phyloP scores from a whole-genome alignment of 2,888 invertebrate species.

The Trachelus troglodyta region DNA sequence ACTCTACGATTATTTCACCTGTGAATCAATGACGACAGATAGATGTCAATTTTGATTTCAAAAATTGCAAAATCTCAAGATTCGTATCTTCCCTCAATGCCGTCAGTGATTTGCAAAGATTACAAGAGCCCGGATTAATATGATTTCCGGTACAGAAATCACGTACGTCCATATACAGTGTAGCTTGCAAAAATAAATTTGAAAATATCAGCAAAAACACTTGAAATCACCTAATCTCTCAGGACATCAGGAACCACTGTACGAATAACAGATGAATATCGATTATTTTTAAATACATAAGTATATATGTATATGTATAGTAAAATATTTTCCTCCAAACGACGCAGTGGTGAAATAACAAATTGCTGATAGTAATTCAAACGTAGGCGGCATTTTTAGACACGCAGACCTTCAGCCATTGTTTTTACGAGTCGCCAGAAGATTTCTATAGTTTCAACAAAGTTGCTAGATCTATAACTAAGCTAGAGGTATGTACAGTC shows the following conservation, averaged over 20 bases:
- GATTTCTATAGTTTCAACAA: neutral
- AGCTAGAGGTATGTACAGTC: neutral
- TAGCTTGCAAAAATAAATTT: too few relatives aligned
- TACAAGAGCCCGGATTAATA: neutral
- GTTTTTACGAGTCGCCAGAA: neutral
- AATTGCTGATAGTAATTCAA: neutral
- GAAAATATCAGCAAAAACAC: too few relatives aligned
- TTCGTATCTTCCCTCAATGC: neutral
- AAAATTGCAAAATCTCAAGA: neutral
- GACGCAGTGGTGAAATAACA: neutral
- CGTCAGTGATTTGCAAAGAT: neutral
- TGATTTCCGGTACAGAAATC: neutral
- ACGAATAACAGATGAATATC: too few relatives aligned
- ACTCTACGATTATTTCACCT: neutral
- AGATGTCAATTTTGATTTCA: neutral
- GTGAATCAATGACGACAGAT: neutral
- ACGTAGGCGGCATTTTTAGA: neutral
- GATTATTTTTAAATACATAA: too few relatives aligned
- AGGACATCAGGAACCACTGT: too few relatives aligned
- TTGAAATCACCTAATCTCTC: too few relatives aligned
- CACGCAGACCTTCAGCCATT: neutral
- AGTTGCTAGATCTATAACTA: neutral
- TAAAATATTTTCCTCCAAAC: too few relatives aligned
- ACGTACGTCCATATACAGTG: neutral
- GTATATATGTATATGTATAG: too few relatives aligned